Evolutionary conservation across 2,888 invertebrate genomes (phyloP).

Genomic region (Plagodis pulveraria): DNA sequence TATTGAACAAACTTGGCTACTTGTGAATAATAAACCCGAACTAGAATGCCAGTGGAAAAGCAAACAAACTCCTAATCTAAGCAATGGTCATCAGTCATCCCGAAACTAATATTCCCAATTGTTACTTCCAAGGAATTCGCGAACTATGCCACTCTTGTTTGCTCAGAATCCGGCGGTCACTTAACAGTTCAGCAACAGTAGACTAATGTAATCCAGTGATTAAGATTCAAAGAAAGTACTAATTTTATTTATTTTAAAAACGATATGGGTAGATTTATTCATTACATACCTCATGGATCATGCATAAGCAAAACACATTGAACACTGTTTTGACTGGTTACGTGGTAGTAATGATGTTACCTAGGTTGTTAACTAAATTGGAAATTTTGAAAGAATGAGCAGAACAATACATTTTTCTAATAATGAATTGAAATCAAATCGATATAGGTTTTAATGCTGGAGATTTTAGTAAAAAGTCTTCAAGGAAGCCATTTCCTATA

Average conservation of each 20-base stretch:
- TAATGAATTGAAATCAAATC: no score
- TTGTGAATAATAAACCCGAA: constrained; percentile 24
- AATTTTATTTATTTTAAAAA: not conserved
- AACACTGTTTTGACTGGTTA: no score
- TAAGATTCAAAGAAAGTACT: constrained; percentile 5
- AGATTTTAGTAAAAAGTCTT: no score
- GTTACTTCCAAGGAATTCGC: constrained; percentile 50
- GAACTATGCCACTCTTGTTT: constrained; percentile 61
- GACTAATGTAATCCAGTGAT: constrained; percentile 18
- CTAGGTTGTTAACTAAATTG: no score
- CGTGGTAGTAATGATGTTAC: no score
- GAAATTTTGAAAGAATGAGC: no score
- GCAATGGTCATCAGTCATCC: constrained; percentile 64
- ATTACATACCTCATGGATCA: no score
- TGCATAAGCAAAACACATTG: no score
- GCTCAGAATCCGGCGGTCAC: constrained; percentile 44
- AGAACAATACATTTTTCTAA: no score
- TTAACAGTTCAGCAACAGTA: constrained; percentile 32
- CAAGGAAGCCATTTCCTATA: no score
- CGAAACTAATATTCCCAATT: constrained; percentile 58
- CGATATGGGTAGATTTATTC: no score
- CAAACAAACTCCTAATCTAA: constrained; percentile 32
- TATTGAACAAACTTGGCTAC: constrained; percentile 15
- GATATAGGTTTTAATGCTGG: no score
- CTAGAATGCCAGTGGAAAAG: constrained; percentile 26